Evolutionary conservation across 2,888 invertebrate species (phyloP).

Genomic region (Falcaria lacertinaria): DNA sequence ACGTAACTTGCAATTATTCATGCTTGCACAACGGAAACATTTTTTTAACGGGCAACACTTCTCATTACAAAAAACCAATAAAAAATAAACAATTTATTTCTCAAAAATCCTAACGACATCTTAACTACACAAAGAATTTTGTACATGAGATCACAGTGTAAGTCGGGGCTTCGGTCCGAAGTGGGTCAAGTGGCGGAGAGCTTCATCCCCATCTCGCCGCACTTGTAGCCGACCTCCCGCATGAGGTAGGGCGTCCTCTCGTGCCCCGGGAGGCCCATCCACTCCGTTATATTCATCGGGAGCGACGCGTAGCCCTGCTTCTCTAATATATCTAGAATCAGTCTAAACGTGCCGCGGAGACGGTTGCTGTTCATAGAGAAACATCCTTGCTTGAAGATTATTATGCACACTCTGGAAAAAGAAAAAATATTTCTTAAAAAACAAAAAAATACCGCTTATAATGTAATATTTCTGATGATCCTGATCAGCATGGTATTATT

Average conservation of each 20-base stretch:
- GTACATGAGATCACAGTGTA: constrained; percentile 10
- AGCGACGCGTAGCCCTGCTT: constrained; percentile 77
- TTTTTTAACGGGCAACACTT: no score
- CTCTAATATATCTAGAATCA: constrained; percentile 79
- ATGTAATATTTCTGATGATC: no score
- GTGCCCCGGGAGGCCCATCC: constrained; percentile 73
- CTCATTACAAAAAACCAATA: no score
- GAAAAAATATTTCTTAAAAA: constrained; percentile 17
- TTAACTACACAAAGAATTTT: constrained; percentile 3
- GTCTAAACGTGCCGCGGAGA: constrained; percentile 70
- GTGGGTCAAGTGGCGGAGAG: constrained; percentile 42
- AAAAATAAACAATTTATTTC: constrained; percentile 1
- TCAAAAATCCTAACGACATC: not conserved
- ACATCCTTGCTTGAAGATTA: constrained; percentile 72
- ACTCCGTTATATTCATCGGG: constrained; percentile 72
- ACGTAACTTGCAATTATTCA: no score
- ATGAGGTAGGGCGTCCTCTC: constrained; percentile 83
- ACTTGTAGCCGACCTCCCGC: constrained; percentile 72
- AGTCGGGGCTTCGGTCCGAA: not conserved
- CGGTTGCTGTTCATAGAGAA: constrained; percentile 81
- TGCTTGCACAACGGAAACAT: no score
- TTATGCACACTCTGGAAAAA: constrained; percentile 78
- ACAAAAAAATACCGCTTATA: not conserved
- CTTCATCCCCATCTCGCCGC: constrained; percentile 66
- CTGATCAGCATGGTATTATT: no score